Base-by-base conservation (phyloP, 2,113 vertebrate species). In the Onychorhynchus coronatus region DNA sequence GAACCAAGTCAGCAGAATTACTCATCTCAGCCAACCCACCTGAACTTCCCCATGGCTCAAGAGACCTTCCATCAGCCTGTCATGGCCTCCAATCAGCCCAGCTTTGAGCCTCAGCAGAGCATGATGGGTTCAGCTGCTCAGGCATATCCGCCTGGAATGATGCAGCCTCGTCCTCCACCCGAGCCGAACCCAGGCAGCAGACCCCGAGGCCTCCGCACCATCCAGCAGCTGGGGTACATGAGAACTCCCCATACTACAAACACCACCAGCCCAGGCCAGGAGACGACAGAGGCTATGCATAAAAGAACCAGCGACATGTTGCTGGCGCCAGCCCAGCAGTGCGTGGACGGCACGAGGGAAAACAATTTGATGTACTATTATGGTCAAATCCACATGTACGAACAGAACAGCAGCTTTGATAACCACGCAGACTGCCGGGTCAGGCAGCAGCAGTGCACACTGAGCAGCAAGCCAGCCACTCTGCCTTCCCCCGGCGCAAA, bases 361-460 rank as follows among this genome's bases (percentile, higher is more conserved):
- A 97, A 97, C 95, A 98, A 81, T 35, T 84, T 98, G 89, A 97
- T 98, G 83, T 98, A 98, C 94, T 99, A 99, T 96, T 98, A 98
- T 0, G 99, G 98, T 73, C 99, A 99, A 95, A 98, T 99, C 95
- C 99, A 99, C 89, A 98, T 99, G 98, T 99, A 99, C 0, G 98
- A 99, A 72, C 98, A 98, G 85, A 96, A 97, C 33, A 96, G 96
- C n/a, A 89, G 92, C 95, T 98, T 98, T 1, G 98, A 98, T 42
- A 96, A 91, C 41, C 98, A 97, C 1, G 52, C 96, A 16, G 98
- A 99, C 67, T 98, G 97, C 88, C 95, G 95, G 68, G 86, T 92
- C 74, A 96, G 93, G 82, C 97, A 97, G 94, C 97, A 97, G 81
- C 97, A 97, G 92, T 97, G 97, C 4, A 37, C 82, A 0, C 91